Conservation (phyloP, 2,888 invertebrate species). For the Drosophila anceps region DNA sequence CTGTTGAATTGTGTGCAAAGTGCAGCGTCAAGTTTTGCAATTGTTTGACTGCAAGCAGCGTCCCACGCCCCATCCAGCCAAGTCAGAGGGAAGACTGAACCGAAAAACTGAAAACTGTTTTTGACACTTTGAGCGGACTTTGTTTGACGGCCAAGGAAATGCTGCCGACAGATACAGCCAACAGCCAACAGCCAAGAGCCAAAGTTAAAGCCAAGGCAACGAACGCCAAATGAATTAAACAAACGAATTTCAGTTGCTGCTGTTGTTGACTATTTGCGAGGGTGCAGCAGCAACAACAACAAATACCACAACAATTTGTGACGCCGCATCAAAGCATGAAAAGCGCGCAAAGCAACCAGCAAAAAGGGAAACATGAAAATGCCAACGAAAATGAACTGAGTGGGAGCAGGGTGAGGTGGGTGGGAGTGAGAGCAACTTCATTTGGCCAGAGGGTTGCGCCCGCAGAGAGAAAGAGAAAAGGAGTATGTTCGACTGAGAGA, state of each 20-base stretch:
- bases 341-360: conserved; percentile 68
- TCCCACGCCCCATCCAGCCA: neutral
- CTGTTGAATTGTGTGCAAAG: conserved; percentile 53
- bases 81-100: conserved; percentile 24
- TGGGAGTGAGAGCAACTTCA: conserved; percentile 59
- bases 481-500: neutral
- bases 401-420: neutral
- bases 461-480: neutral
- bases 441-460: conserved; percentile 42
- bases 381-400: conserved; percentile 31
- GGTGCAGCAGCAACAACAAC: conserved; percentile 43
- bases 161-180: conserved; percentile 59
- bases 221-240: conserved; percentile 62
- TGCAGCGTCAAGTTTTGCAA: conserved; percentile 60
- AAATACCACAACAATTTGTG: conserved; percentile 82
- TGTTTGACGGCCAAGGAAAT: conserved; percentile 60
- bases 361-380: conserved; percentile 59
- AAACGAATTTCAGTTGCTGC: conserved; percentile 29
- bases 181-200: conserved; percentile 20
- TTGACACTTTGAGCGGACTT: conserved; percentile 75
- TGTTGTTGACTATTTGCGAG: conserved; percentile 28
- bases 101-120: conserved; percentile 65
- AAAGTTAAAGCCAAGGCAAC: conserved; percentile 58
- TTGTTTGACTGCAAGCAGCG: conserved; percentile 30
- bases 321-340: conserved; percentile 83